phyloP scores from a whole-genome alignment of 2,797 vertebrate genomes.

The Gallinago nigripennis region DNA sequence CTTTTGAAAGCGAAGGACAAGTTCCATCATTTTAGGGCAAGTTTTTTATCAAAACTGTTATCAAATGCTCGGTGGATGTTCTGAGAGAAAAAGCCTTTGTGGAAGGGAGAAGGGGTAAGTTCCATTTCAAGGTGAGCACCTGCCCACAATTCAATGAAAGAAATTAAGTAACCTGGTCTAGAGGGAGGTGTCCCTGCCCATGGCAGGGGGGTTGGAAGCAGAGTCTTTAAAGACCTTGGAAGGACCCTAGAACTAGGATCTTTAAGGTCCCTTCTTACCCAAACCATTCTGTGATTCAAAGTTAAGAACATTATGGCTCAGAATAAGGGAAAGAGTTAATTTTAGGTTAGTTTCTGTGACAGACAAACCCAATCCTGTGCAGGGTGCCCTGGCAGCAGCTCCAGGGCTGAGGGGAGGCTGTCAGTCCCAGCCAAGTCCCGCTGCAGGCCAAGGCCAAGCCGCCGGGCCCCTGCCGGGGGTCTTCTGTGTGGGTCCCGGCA shows the following conservation, averaged over 20 bases:
- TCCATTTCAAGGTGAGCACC: background rate
- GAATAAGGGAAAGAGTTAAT: no score
- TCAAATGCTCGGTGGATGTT: rapidly evolving
- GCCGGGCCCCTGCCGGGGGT: rapidly evolving
- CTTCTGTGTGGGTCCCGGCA: rapidly evolving
- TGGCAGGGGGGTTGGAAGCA: background rate
- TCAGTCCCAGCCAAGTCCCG: rapidly evolving
- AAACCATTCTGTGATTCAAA: background rate
- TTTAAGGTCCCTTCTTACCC: background rate
- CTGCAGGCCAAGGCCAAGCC: background rate
- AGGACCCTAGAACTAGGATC: background rate
- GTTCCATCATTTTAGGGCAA: no score
- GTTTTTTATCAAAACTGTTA: background rate
- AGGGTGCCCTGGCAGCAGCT: background rate
- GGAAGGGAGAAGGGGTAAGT: background rate
- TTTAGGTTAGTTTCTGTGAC: background rate
- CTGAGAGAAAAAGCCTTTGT: background rate
- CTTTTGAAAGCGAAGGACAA: background rate
- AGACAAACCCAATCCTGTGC: rapidly evolving
- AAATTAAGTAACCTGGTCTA: background rate
- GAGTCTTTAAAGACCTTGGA: no score
- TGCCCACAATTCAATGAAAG: background rate
- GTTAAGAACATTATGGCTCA: rapidly evolving
- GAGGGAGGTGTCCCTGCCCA: background rate
- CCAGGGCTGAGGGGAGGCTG: background rate